Conservation (phyloP, 1,140 invertebrate species). For the Saccostrea cuccullata region DNA sequence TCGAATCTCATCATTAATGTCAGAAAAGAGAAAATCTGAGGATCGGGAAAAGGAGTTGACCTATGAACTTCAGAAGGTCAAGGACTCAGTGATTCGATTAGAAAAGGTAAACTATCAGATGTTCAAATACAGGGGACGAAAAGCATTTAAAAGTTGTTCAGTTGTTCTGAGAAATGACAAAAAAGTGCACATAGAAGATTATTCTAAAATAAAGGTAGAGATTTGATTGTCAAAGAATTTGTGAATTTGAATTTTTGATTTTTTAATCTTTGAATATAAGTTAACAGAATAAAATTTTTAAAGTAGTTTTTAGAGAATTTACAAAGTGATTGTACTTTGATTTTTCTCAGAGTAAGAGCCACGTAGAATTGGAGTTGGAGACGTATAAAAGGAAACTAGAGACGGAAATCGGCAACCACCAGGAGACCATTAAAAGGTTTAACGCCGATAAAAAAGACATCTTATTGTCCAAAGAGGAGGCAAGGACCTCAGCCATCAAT, state of each 20-base stretch:
- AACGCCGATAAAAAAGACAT: conserved; percentile 83
- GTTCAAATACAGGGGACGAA: no score
- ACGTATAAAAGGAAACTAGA: conserved; percentile 91
- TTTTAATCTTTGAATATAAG: no score
- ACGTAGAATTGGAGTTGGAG: conserved; percentile 91
- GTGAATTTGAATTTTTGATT: no score
- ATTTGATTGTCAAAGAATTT: no score
- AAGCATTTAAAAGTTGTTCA: no score
- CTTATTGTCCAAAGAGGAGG: conserved; percentile 90
- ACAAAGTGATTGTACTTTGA: no score
- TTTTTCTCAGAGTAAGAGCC: conserved; percentile 83
- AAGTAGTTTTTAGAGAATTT: no score
- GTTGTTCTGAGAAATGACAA: no score
- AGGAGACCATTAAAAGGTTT: conserved; percentile 82
- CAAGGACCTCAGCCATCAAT: conserved; percentile 93
- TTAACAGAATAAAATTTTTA: no score
- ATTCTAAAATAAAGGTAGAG: no score
- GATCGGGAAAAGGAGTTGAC: conserved; percentile 86
- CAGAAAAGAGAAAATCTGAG: conserved; percentile 86
- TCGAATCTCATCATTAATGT: conserved; percentile 82
- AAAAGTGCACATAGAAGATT: no score
- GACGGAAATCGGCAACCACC: conserved; percentile 92
- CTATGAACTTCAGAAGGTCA: conserved; percentile 82
- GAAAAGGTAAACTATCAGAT: conserved; percentile 85
- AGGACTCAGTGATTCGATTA: conserved; percentile 88